A percentile compares a stretch with the other conserved stretches of the same genome.
phyloP scores from a whole-genome alignment of 2,113 vertebrate species.

The Eonycteris spelaea region DNA sequence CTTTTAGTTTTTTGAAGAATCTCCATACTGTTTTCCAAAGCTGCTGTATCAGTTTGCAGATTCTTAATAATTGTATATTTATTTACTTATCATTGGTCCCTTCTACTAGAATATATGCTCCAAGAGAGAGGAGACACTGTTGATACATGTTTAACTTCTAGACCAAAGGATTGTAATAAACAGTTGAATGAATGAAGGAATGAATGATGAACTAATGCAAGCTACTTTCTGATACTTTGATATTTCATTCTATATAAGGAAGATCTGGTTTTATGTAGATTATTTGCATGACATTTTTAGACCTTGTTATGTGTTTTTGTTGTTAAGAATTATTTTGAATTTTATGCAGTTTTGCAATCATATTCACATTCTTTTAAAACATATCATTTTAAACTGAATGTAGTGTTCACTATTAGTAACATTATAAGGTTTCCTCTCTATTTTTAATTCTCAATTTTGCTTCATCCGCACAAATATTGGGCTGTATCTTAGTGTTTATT shows the following conservation, averaged over 20 bases:
- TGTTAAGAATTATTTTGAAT: neutral
- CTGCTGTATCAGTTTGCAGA: too few species aligned
- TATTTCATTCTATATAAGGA: neutral
- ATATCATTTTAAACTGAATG: neutral
- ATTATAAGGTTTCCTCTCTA: neutral
- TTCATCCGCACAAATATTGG: neutral
- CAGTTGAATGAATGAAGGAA: too few species aligned
- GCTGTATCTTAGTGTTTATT: neutral
- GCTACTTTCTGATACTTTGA: neutral
- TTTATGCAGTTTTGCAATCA: neutral
- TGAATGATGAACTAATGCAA: neutral
- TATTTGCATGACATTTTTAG: neutral
- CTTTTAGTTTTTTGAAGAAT: too few species aligned
- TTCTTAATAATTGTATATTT: neutral
- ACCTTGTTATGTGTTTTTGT: neutral
- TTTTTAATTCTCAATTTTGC: neutral
- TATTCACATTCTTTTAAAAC: neutral
- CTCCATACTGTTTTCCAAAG: too few species aligned
- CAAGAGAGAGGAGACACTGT: neutral
- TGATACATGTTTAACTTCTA: neutral
- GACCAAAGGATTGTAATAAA: neutral
- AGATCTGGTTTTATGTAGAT: neutral
- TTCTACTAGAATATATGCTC: neutral
- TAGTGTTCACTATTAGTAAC: neutral
- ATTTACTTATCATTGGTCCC: neutral